A percentile compares a stretch with the other conserved stretches of the same genome.
These are phyloP conservation scores for Gulo gulo DNA, from an alignment of 2,113 vertebrate genomes.

Conservation along the genomic window DNA sequence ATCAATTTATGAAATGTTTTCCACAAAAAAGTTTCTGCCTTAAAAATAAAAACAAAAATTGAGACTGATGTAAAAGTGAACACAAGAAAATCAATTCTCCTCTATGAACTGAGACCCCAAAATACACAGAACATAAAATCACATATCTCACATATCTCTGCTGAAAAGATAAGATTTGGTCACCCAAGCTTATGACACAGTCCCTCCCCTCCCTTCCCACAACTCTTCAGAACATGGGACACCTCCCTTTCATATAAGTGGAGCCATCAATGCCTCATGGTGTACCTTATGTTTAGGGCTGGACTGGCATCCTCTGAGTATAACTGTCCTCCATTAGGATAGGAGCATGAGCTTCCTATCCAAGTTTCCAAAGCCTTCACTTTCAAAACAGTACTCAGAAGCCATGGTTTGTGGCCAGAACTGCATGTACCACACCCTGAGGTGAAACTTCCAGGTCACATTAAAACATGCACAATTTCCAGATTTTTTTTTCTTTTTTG, in stretches of 20 bases:
- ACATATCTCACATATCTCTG: background rate
- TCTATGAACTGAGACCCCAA: background rate
- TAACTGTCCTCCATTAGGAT: background rate
- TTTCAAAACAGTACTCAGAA: conserved; percentile 63
- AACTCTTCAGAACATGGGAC: background rate
- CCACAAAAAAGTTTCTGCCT: background rate
- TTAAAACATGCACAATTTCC: conserved; percentile 56
- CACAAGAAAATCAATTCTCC: background rate
- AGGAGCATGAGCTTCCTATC: too few relatives aligned
- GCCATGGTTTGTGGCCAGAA: conserved; percentile 52
- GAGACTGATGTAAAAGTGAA: background rate
- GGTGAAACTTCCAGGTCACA: conserved; percentile 49
- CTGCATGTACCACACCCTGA: conserved; percentile 58
- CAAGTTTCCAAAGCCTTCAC: conserved; percentile 65
- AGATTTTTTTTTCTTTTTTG: background rate
- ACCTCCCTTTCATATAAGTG: background rate
- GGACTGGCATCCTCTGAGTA: background rate
- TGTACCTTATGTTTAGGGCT: background rate
- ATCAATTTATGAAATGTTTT: background rate
- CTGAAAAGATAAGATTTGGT: background rate
- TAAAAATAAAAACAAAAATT: background rate
- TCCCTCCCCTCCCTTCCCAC: background rate
- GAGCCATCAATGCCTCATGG: background rate
- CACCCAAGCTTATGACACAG: background rate
- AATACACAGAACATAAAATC: background rate